phyloP scores from a whole-genome alignment of 35 echinoderm and acorn worm genomes.

The Stichopus chloronotus region DNA sequence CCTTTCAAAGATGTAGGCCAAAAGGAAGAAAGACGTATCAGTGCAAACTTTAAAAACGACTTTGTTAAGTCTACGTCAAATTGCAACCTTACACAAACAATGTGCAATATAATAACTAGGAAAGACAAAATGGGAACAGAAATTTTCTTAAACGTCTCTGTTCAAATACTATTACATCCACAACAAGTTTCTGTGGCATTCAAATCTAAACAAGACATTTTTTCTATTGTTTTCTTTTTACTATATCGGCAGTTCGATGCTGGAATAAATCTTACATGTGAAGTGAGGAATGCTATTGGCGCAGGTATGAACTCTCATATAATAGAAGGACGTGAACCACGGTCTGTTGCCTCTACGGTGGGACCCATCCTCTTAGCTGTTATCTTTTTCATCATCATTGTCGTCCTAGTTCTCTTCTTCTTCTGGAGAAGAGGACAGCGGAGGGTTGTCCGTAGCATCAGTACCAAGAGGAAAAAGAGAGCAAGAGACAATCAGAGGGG shows the following conservation, averaged over 20 bases:
- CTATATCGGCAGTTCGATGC: neutral
- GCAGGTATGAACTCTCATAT: neutral
- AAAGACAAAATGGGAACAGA: too few species aligned
- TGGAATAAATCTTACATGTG: neutral
- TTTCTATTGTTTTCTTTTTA: too few species aligned
- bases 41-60: too few species aligned
- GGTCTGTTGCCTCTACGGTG: neutral
- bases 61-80: too few species aligned
- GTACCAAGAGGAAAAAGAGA: neutral
- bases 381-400: conserved; percentile 33
- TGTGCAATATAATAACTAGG: too few species aligned
- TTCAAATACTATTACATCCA: too few species aligned
- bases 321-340: neutral
- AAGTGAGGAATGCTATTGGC: conserved; percentile 24
- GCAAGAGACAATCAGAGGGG: neutral
- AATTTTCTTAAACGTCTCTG: too few species aligned
- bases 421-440: conserved; percentile 34
- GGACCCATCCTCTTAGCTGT: neutral
- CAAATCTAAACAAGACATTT: too few species aligned
- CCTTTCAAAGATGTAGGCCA: too few species aligned
- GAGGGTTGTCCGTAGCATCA: conserved; percentile 42
- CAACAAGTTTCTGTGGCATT: too few species aligned
- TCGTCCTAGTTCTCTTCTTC: conserved; percentile 4
- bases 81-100: too few species aligned
- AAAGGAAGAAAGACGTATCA: too few species aligned